phyloP scores from a whole-genome alignment of 2,797 vertebrate species.

The Artibeus jamaicensis region DNA sequence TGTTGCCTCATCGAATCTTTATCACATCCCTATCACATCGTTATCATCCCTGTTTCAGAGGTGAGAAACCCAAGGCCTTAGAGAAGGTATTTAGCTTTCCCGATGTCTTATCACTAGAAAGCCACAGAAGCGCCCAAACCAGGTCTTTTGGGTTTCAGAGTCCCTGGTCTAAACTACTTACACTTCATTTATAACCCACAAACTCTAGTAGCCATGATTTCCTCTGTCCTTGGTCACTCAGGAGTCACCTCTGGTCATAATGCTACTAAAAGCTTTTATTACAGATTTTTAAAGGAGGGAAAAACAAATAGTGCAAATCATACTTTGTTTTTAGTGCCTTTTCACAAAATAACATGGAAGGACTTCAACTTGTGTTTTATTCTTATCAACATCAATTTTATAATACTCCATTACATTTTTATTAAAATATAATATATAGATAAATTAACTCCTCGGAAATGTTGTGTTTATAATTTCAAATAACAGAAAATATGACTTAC shows the following conservation, averaged over 20 bases:
- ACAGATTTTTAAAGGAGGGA: constrained; percentile 4
- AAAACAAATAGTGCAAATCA: background rate
- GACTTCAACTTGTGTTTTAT: background rate
- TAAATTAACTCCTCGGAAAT: background rate
- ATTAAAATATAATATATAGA: background rate
- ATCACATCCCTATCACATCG: background rate
- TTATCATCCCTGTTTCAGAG: background rate
- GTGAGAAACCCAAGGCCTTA: background rate
- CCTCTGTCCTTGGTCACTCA: background rate
- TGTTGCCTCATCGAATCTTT: background rate
- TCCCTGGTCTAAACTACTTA: background rate
- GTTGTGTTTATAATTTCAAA: background rate
- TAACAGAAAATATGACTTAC: background rate
- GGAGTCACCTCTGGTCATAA: background rate
- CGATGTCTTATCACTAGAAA: background rate
- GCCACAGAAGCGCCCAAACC: background rate
- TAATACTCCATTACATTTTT: background rate
- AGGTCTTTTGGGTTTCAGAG: background rate
- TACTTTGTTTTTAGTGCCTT: background rate
- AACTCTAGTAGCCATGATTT: background rate
- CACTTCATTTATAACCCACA: background rate
- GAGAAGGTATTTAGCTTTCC: background rate
- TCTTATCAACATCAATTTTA: background rate
- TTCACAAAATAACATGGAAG: background rate
- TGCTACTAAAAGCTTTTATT: background rate